Evolutionary conservation across 2,113 vertebrate species (phyloP).

Genomic region (Pseudorasbora parva): DNA sequence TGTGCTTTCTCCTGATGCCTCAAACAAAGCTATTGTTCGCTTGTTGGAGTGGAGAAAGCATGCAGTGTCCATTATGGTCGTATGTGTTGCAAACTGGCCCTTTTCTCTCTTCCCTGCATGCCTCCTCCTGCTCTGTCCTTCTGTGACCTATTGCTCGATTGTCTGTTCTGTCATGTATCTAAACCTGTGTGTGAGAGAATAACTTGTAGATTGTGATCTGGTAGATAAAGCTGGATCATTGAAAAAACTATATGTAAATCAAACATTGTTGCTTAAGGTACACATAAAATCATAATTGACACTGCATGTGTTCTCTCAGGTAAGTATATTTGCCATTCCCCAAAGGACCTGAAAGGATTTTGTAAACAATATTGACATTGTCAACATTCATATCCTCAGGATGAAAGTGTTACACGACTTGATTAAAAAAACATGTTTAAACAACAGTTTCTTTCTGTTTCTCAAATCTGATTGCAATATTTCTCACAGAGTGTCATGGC

Average conservation of each 20-base stretch:
- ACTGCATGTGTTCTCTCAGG: too few relatives aligned
- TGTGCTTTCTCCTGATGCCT: conserved; percentile 45
- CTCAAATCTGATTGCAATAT: too few relatives aligned
- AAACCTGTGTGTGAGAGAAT: background rate
- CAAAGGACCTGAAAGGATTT: background rate
- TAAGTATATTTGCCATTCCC: background rate
- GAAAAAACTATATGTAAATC: background rate
- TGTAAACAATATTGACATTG: background rate
- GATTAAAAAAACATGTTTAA: background rate
- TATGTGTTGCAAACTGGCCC: background rate
- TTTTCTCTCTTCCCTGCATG: conserved; percentile 10
- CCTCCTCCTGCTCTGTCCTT: conserved; percentile 4
- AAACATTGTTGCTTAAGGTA: background rate
- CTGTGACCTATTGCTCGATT: background rate
- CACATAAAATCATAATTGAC: too few relatives aligned
- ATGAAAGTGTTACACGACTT: background rate
- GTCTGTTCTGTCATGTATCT: background rate
- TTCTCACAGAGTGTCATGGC: too few relatives aligned
- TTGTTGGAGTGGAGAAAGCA: conserved; percentile 30
- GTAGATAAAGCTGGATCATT: background rate
- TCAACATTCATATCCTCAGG: background rate
- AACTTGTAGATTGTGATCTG: background rate
- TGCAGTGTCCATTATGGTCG: conserved; percentile 15
- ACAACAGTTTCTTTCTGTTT: too few relatives aligned
- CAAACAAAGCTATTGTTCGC: conserved; percentile 37